Conservation (phyloP, 2,113 vertebrate genomes). For the Pedetes capensis region DNA sequence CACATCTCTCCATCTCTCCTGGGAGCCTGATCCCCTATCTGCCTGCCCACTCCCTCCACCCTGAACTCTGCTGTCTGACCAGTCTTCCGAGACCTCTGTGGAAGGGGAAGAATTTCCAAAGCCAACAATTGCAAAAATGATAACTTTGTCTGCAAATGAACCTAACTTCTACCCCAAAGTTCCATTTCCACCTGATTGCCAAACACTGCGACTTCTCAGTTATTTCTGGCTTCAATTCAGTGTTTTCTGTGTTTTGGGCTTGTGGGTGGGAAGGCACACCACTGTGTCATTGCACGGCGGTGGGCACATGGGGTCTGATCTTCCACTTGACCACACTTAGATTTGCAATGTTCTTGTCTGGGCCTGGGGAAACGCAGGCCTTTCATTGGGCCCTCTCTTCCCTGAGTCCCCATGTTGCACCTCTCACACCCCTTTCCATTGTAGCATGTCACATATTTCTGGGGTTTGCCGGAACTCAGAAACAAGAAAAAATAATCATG, state of each 20-base stretch:
- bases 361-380: neutral
- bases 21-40: neutral
- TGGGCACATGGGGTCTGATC: neutral
- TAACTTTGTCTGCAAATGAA: neutral
- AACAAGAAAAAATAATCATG: neutral
- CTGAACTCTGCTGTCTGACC: neutral
- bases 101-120: neutral
- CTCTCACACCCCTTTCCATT: neutral
- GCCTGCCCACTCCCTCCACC: neutral
- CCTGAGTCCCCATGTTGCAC: rapidly evolving
- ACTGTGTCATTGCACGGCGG: too few relatives aligned
- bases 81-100: neutral
- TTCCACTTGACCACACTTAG: neutral
- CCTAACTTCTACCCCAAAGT: neutral
- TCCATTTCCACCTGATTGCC: neutral
- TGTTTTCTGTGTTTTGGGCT: neutral
- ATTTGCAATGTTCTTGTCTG: neutral
- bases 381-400: neutral
- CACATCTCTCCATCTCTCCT: neutral
- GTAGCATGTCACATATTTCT: neutral
- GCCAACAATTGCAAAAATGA: neutral
- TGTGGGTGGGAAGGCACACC: neutral
- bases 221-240: neutral
- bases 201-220: neutral
- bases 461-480: neutral